phyloP scores from a whole-genome alignment of 35 echinoderm and acorn worm genomes.

The Apostichopus japonicus region DNA sequence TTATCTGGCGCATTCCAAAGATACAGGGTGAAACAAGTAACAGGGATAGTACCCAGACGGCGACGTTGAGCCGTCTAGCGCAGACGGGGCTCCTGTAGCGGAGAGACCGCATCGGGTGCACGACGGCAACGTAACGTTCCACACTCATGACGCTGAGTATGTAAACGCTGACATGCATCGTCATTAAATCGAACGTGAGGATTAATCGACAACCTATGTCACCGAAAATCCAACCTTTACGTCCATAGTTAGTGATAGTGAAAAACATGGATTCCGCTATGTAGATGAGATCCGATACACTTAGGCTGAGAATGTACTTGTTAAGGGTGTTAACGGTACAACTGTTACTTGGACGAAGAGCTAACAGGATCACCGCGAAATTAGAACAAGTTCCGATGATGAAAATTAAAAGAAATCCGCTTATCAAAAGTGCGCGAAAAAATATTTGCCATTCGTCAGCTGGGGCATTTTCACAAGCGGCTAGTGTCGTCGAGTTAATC shows the following conservation, averaged over 20 bases:
- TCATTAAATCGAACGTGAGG: slow-evolving; percentile 19
- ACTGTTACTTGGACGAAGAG: slow-evolving; percentile 16
- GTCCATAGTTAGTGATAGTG: slow-evolving; percentile 35
- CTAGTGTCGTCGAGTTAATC: not conserved
- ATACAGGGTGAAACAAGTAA: not conserved
- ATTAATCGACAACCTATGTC: slow-evolving; percentile 55
- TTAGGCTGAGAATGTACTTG: slow-evolving; percentile 57
- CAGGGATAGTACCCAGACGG: slow-evolving; percentile 21
- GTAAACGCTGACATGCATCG: slow-evolving; percentile 63
- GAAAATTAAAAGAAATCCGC: slow-evolving; percentile 58
- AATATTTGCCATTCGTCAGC: slow-evolving; percentile 45
- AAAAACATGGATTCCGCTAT: slow-evolving; percentile 57
- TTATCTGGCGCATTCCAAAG: slow-evolving; percentile 1
- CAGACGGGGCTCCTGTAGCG: slow-evolving; percentile 47
- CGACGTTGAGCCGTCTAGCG: slow-evolving; percentile 29
- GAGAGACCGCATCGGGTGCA: slow-evolving; percentile 60
- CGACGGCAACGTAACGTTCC: slow-evolving; percentile 63
- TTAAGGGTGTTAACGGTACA: slow-evolving; percentile 63
- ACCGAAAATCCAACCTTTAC: slow-evolving; percentile 49
- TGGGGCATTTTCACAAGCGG: not conserved
- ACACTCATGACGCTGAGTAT: slow-evolving; percentile 69
- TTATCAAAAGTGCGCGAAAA: slow-evolving; percentile 46
- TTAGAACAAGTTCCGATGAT: slow-evolving; percentile 35
- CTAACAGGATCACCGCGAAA: slow-evolving; percentile 34
- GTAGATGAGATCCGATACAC: slow-evolving; percentile 53